Base-by-base conservation (phyloP, 2,888 invertebrate genomes). In the Lypha dubia region DNA sequence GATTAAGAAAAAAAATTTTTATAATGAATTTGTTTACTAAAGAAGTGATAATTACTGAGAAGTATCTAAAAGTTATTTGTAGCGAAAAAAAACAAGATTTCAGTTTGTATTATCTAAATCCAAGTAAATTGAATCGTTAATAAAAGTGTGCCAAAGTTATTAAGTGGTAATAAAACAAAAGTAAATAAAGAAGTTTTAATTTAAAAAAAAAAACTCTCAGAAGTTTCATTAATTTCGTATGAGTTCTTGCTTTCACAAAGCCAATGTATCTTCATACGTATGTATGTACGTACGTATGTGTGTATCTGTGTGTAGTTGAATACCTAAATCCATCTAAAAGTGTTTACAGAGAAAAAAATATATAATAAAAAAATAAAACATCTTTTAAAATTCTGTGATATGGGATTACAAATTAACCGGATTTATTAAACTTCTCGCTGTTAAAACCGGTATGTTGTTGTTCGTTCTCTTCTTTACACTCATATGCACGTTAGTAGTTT, bases 321-420 rank as follows among this genome's bases (percentile, higher is more conserved):
- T 15, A 53, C 17, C 44, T 41, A 46, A 65, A 58, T 24, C 11
- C 20, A 65, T 44, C 56, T 35, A 28, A 28, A 17, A 60, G 1
- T 51, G 51, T 74, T 20, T 13, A 28, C n/a, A 58, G 22, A 17
- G 38, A 28, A 74, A 20, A 58, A 58, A 46, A 62, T 28, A 28
- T 28, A 38, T 9, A 24, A 41, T 15, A 24, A 58, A 49, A 46
- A 56, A 22, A 24, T 35, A 63, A 56, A 79, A 71, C 63, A 58
- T 71, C 70, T 79, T 71, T 22, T n/a, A n/a, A 56, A 70, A 46
- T 71, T 71, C 71, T 65, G 63, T 71, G 71, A 56, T 71, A 79
- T 79, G 71, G 73, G 79, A 79, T 79, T 79, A 79, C 65, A 79
- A 73, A 73, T 73, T 73, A 73, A 79, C 79, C 73, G 79, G 79